Evolutionary conservation across 2,113 vertebrate species (phyloP), one percentile per base, ranked within the genome.

Genomic region (Cephalopterus ornatus): DNA sequence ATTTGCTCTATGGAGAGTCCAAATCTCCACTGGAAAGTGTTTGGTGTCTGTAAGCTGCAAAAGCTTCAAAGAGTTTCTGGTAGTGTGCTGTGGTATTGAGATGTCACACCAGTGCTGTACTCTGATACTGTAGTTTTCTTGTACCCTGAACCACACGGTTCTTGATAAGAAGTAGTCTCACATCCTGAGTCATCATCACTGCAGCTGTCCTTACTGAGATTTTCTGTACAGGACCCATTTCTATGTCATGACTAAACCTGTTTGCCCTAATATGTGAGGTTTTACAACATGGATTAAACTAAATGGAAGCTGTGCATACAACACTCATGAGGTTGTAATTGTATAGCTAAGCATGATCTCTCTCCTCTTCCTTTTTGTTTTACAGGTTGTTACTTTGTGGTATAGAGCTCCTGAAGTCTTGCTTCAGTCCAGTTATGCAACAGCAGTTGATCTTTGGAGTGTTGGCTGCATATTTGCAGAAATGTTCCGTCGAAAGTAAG

Each of bases 401-500:
- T 99, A 99, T 97, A 97, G 99, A 95, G 99, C 99, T 72, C 99
- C 99, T 50, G 99, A 99, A 97, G 99, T 99, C 97, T 97, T 99
- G 95, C 99, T 99, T 65, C 99, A 99, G 98, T 99, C 99, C 97
- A 99, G 99, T 97, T 99, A 99, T 10, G 99, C 99, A 93, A 99
- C 99, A 28, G 99, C 99, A 5, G 99, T 99, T 87, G 99, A 99
- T 95, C 99, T 99, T 91, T 99, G 99, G 99, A 99, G 99, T 19
- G 99, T 99, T 46, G 99, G 99, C 93, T 99, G 99, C 97, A 99
- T 99, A 98, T 99, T 99, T 88, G 99, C 99, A 72, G 99, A 99
- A 98, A 99, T 99, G 99, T 99, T 99, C 97, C 98, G 99, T 93
- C 98, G 99, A 97, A 99, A 99, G 99, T 99, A 98, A 99, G 99